Base-by-base conservation (phyloP, 2,113 vertebrate species). In the Cephalopholis sonnerati region DNA sequence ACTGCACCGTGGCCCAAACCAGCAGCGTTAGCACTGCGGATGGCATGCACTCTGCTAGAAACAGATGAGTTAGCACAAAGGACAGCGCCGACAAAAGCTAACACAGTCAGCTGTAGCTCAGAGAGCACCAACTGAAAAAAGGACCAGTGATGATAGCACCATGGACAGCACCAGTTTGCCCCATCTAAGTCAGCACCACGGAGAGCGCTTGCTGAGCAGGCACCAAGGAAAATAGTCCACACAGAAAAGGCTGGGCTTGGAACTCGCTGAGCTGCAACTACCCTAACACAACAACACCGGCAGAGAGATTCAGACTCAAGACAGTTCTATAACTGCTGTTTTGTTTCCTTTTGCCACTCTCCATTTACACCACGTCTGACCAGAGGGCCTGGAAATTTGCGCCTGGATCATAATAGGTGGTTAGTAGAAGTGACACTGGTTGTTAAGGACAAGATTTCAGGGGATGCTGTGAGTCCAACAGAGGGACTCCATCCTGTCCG, bases 21-120 rank as follows among this genome's bases (percentile, higher is more conserved):
- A 70, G 90, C 81, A 74, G 75, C 48, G 66, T 89, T 87, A 89
- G 88, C 74, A 83, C 68, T 79, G 85, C 13, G 10, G 64, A 76
- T 72, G 41, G 53, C 78, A 58, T 0, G 61, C 5, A 41, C 77
- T 69, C 80, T 10, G 48, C 25, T 24, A 27, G 70, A 89, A 91
- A 91, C 70, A 77, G 85, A 84, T 86, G 90, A 92, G 89, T 50
- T 18, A 72, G 90, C 86, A 77, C 65, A 91, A 89, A 87, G 77
- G 59, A 73, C 53, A 39, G 55, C n/a, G 84, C 64, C 7, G n/a
- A 84, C 78, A 69, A 73, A 84, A 78, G 82, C 5, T 7, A 86
- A 88, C n/a, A 53, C 68, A 77, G 87, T 90, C 78, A 82, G 92
- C 72, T 77, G 77, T 36, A 83, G 83, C 90, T 87, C 83, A 81